These are phyloP conservation scores for Apeltes quadracus DNA, from an alignment of 2,113 vertebrate species.

Conservation along the genomic window DNA sequence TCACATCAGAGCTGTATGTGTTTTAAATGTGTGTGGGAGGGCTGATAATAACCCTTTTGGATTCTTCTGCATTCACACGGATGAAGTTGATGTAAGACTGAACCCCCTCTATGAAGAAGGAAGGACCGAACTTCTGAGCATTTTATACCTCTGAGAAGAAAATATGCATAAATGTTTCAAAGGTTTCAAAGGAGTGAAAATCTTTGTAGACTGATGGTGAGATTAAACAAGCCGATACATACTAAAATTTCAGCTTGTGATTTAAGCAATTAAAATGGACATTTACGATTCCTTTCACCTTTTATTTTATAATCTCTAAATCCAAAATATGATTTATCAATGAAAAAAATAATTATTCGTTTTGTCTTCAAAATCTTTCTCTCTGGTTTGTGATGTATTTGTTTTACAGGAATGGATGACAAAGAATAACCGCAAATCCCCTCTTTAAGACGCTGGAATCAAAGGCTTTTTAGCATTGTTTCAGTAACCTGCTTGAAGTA, in stretches of 20 bases:
- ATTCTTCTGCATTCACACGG: background rate
- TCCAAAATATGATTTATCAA: no score
- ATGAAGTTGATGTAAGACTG: conserved; percentile 49
- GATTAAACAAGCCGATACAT: background rate
- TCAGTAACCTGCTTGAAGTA: background rate
- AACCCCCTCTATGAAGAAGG: conserved; percentile 18
- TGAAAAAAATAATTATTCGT: background rate
- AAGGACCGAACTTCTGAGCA: background rate
- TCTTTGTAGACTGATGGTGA: background rate
- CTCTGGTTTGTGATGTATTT: background rate
- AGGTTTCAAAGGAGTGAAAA: no score
- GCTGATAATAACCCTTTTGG: conserved; percentile 3
- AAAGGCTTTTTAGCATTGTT: background rate
- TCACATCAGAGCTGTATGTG: conserved; percentile 20
- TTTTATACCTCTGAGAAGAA: background rate
- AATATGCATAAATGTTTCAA: background rate
- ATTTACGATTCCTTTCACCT: background rate
- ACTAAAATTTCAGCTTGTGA: background rate
- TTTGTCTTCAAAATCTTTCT: background rate
- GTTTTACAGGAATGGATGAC: background rate
- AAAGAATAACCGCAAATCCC: background rate
- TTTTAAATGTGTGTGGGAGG: background rate
- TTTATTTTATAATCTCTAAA: background rate
- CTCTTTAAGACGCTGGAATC: background rate
- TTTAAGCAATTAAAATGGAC: background rate